These are phyloP conservation scores for Neopelma chrysocephalum DNA, from an alignment of 2,797 vertebrate species.

Conservation along the genomic window DNA sequence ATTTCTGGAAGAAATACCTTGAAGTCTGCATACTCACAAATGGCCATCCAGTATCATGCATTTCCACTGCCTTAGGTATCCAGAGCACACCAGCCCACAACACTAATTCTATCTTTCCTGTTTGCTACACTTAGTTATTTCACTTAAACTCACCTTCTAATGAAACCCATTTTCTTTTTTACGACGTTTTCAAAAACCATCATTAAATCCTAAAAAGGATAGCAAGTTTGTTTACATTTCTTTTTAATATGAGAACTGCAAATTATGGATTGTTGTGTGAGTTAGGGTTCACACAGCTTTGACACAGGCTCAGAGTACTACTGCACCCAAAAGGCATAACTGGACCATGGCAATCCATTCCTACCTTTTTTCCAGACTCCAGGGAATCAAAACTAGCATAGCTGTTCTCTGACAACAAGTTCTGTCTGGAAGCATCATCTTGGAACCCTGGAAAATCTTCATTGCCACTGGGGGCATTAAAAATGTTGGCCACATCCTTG, in stretches of 20 bases:
- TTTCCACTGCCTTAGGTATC: background rate
- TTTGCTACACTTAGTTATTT: background rate
- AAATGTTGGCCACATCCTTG: constrained; percentile 70
- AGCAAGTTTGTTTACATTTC: background rate
- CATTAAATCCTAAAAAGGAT: background rate
- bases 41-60: background rate
- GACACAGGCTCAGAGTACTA: background rate
- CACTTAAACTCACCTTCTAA: background rate
- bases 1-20: background rate
- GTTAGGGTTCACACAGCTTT: background rate
- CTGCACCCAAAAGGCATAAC: background rate
- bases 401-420: constrained; percentile 53
- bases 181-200: background rate
- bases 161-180: background rate
- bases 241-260: background rate
- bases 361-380: constrained; percentile 67
- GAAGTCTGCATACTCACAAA: background rate
- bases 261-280: background rate
- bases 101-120: background rate
- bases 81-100: background rate
- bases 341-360: background rate
- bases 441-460: constrained; percentile 76
- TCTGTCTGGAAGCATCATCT: constrained; percentile 68
- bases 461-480: constrained; percentile 68
- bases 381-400: constrained; percentile 26